Percentiles rank a stretch among this genome's conserved stretches.
Conservation (phyloP, 2,888 invertebrate genomes). For the Tridacna crocea region DNA sequence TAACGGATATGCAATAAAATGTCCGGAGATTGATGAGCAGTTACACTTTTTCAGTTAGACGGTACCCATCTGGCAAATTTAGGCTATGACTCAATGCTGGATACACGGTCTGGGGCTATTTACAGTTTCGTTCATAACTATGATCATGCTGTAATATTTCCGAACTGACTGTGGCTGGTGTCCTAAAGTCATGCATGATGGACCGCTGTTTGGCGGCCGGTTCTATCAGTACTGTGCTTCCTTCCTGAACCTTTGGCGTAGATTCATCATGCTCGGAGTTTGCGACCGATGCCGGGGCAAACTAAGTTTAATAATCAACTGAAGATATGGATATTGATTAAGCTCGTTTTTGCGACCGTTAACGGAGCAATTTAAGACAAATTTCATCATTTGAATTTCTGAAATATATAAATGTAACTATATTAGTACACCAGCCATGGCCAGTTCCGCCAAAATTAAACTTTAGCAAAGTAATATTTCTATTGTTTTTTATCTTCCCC, state of each 20-base stretch:
- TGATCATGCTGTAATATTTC: slow-evolving; percentile 8
- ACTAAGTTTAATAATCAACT: background rate
- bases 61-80: slow-evolving; percentile 1
- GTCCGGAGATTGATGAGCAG: background rate
- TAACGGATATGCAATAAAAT: background rate
- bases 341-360: slow-evolving; percentile 6
- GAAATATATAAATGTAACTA: background rate
- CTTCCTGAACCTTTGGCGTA: slow-evolving; percentile 7
- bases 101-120: slow-evolving; percentile 2
- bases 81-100: slow-evolving; percentile 1
- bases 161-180: slow-evolving; percentile 5
- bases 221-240: slow-evolving; percentile 5
- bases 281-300: slow-evolving; percentile 8
- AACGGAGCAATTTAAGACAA: background rate
- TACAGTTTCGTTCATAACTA: slow-evolving; percentile 1
- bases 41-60: background rate
- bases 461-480: background rate
- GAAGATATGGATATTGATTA: slow-evolving; percentile 1
- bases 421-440: slow-evolving; percentile 3
- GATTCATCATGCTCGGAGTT: background rate
- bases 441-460: slow-evolving; percentile 7
- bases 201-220: slow-evolving; percentile 10
- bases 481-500: background rate
- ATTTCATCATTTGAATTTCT: background rate
- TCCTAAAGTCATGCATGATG: background rate